Evolutionary conservation across 2,113 vertebrate genomes (phyloP).

Genomic region (Brienomyrus longianalis): DNA sequence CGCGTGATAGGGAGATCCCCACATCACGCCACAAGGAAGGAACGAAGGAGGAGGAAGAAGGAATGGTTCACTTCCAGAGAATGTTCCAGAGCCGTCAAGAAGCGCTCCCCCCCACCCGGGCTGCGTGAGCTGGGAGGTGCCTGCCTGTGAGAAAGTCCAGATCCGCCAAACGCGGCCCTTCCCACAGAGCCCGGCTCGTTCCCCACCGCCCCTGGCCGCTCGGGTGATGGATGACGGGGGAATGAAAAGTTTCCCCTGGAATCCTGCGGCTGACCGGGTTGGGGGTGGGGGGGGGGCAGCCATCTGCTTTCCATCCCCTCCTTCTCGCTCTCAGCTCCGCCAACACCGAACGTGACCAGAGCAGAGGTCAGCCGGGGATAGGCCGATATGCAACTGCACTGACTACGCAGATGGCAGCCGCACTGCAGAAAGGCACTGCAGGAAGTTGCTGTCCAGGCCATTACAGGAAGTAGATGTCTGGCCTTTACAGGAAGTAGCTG

Average conservation of each 20-base stretch:
- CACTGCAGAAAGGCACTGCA: neutral
- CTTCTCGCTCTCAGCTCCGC: neutral
- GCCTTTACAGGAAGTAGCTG: neutral
- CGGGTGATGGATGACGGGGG: neutral
- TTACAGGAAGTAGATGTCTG: too few relatives aligned
- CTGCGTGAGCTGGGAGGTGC: neutral
- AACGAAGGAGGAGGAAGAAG: neutral
- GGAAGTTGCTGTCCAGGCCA: neutral
- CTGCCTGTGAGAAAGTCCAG: conserved; percentile 5
- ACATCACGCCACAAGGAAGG: neutral
- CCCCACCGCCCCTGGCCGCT: neutral
- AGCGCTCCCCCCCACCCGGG: neutral
- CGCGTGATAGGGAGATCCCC: neutral
- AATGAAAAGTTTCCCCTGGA: conserved; percentile 18
- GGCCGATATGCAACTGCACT: neutral
- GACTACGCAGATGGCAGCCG: neutral
- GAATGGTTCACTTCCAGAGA: neutral
- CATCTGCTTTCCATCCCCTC: conserved; percentile 16
- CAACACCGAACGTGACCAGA: neutral
- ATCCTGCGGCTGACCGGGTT: neutral
- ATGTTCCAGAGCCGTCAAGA: neutral
- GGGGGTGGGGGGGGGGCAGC: neutral
- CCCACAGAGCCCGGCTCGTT: neutral
- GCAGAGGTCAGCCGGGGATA: neutral
- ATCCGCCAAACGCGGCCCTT: neutral